phyloP scores from a whole-genome alignment of 2,888 invertebrate species.

The Sepioteuthis lessoniana region DNA sequence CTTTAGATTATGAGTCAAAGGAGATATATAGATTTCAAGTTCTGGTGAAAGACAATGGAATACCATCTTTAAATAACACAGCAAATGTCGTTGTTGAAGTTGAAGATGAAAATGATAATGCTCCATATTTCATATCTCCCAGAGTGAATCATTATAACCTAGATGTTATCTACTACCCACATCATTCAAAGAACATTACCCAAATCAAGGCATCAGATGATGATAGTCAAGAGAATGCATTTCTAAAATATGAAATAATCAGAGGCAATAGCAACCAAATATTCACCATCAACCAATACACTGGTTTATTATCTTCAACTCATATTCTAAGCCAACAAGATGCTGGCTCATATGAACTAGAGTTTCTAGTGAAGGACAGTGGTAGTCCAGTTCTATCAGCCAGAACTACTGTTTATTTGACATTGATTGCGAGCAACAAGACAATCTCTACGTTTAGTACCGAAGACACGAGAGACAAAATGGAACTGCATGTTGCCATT shows the following conservation, averaged over 20 bases:
- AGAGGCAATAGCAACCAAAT: neutral
- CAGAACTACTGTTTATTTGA: neutral
- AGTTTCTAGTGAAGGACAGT: too few relatives aligned
- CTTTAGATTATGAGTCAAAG: neutral
- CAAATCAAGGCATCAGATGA: neutral
- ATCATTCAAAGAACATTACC: neutral
- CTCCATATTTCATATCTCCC: conserved; percentile 12
- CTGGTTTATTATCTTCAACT: conserved; percentile 21
- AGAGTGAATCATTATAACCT: neutral
- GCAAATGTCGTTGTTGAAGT: neutral
- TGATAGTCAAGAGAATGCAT: neutral
- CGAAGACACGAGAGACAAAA: neutral
- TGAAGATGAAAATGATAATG: neutral
- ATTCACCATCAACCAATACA: neutral
- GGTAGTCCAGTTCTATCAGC: neutral
- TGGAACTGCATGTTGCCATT: neutral
- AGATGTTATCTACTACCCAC: neutral
- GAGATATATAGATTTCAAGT: neutral
- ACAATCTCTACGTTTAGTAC: neutral
- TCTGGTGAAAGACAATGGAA: neutral
- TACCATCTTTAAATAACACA: neutral
- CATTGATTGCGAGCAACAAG: neutral
- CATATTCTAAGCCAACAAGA: neutral
- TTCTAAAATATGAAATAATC: conserved; percentile 9
- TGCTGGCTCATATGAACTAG: too few relatives aligned